Evolutionary conservation across 2,113 vertebrate species (phyloP).

Genomic region (Elephas maximus): DNA sequence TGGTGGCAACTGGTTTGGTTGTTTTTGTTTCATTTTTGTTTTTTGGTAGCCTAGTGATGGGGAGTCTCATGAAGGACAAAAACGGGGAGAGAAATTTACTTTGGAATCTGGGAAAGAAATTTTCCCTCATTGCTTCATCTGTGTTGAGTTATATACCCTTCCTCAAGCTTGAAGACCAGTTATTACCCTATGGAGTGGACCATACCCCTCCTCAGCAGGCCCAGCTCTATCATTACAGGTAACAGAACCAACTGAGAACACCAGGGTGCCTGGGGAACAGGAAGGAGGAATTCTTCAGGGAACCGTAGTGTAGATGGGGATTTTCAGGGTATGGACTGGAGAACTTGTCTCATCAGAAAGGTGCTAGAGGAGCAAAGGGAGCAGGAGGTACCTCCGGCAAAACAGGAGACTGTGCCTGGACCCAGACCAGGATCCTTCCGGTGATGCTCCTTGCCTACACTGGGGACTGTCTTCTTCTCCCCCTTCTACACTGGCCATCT

Average conservation of each 20-base stretch:
- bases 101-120: background rate
- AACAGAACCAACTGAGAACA: background rate
- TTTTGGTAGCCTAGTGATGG: background rate
- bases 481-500: too few relatives aligned
- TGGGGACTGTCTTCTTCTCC: fast-evolving
- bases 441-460: fast-evolving
- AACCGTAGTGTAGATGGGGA: background rate
- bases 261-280: background rate
- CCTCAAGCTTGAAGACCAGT: background rate
- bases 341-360: background rate
- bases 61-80: background rate
- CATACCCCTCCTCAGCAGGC: fast-evolving
- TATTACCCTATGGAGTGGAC: fast-evolving
- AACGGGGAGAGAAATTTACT: background rate
- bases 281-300: background rate
- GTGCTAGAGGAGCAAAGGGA: background rate
- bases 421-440: background rate
- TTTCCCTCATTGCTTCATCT: fast-evolving
- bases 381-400: background rate
- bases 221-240: fast-evolving
- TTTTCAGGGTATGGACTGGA: background rate
- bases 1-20: background rate
- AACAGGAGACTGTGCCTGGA: background rate
- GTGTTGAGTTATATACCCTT: background rate
- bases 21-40: too few relatives aligned